Evolutionary conservation across 1,140 invertebrate genomes (phyloP).

Genomic region (Drosophila kurseongensis): DNA sequence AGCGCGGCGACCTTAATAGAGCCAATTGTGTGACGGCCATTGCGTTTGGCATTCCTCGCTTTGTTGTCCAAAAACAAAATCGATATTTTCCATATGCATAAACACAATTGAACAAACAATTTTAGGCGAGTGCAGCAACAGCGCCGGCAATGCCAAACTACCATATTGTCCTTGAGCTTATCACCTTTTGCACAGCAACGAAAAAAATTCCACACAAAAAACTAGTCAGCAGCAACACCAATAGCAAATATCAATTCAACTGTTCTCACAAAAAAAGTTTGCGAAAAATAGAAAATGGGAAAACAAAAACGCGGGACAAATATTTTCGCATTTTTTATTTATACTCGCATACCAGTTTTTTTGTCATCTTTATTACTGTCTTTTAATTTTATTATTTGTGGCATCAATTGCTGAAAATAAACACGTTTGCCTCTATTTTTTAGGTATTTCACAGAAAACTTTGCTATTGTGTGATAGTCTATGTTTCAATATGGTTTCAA

Average conservation of each 20-base stretch:
- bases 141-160: constrained; percentile 62
- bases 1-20: constrained; percentile 28
- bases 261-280: constrained; percentile 33
- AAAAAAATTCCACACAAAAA: constrained; percentile 55
- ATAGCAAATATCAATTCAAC: constrained; percentile 60
- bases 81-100: constrained; percentile 69
- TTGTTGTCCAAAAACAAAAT: constrained; percentile 62
- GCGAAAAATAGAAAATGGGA: constrained; percentile 28
- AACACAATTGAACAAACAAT: constrained; percentile 73
- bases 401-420: constrained; percentile 15
- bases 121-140: constrained; percentile 40
- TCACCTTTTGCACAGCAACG: constrained; percentile 65
- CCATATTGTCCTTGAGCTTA: constrained; percentile 74
- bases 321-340: constrained; percentile 39
- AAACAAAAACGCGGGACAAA: constrained; percentile 37
- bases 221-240: constrained; percentile 28
- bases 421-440: constrained; percentile 1
- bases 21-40: constrained; percentile 9
- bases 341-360: constrained; percentile 23
- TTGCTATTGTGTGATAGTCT: not conserved
- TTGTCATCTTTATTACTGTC: not conserved
- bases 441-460: constrained; percentile 5
- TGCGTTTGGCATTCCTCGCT: constrained; percentile 29
- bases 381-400: constrained; percentile 22
- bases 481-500: not conserved